Conservation (phyloP, 2,113 vertebrate species). For the Oryzias javanicus region DNA sequence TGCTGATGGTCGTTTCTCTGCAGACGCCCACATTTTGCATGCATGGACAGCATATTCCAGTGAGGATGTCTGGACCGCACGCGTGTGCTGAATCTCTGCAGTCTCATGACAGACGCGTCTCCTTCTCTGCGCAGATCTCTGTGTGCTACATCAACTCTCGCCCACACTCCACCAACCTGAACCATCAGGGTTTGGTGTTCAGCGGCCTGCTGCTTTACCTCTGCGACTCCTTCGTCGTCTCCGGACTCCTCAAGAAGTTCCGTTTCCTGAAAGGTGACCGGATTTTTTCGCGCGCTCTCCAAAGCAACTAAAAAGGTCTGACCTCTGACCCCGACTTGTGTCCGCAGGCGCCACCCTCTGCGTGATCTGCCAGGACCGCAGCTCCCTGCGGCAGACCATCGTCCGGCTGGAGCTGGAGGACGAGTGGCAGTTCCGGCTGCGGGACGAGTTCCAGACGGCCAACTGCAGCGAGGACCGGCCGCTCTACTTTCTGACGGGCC, state of each 20-base stretch:
- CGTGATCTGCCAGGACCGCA: conserved; percentile 96
- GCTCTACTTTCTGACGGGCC: conserved; percentile 94
- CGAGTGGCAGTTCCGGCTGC: conserved; percentile 96
- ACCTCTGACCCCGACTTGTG: not conserved
- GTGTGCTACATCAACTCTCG: conserved; percentile 94
- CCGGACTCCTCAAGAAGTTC: conserved; percentile 92
- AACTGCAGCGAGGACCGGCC: conserved; percentile 95
- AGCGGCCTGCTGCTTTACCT: conserved; percentile 96
- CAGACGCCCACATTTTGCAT: conserved; percentile 1
- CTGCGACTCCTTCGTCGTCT: conserved; percentile 94
- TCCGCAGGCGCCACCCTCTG: conserved; percentile 93
- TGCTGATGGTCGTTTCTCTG: not conserved
- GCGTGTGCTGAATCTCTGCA: not conserved
- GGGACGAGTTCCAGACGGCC: conserved; percentile 97
- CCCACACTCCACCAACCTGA: conserved; percentile 92
- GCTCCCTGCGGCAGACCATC: conserved; percentile 93
- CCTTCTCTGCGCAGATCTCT: conserved; percentile 78
- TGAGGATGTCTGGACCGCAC: not conserved
- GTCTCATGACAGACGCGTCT: not conserved
- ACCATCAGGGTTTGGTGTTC: conserved; percentile 88
- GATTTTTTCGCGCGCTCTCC: not conserved
- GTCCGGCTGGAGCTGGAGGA: conserved; percentile 94
- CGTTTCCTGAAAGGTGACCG: conserved; percentile 91
- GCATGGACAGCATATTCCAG: conserved; percentile 3
- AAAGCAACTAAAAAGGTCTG: no score